Evolutionary conservation across 2,888 invertebrate genomes (phyloP).

Genomic region (Hoplodrina blanda): DNA sequence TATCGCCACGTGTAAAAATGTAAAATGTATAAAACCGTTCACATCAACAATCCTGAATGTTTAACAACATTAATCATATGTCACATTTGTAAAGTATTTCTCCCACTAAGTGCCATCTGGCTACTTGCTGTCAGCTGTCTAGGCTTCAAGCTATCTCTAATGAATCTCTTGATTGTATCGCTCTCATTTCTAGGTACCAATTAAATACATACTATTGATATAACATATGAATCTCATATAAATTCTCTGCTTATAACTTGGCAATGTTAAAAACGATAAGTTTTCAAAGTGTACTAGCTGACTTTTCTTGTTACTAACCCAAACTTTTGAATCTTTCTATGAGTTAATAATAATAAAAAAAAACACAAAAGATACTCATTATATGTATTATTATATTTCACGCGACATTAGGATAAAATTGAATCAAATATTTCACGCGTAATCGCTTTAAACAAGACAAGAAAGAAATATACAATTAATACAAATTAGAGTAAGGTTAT

Average conservation of each 20-base stretch:
- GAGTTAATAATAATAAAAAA: conserved; percentile 16
- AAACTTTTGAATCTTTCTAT: conserved; percentile 35
- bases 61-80: neutral
- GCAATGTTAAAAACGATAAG: neutral
- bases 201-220: conserved; percentile 1
- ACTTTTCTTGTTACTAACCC: conserved; percentile 3
- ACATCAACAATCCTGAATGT: conserved; percentile 4
- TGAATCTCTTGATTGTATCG: conserved; percentile 35
- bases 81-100: conserved; percentile 62
- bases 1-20: no score
- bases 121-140: conserved; percentile 55
- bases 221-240: conserved; percentile 37
- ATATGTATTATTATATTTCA: conserved; percentile 33
- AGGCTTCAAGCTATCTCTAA: conserved; percentile 44
- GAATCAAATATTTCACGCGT: conserved; percentile 29
- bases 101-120: conserved; percentile 79
- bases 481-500: conserved; percentile 71
- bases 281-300: neutral
- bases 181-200: conserved; percentile 11
- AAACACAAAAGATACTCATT: conserved; percentile 40
- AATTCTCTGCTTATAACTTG: neutral
- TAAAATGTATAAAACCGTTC: neutral
- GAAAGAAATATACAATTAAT: conserved; percentile 50
- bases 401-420: conserved; percentile 49
- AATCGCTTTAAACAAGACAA: conserved; percentile 50